These are phyloP conservation scores for Rafetus swinhoei DNA, from an alignment of 2,113 vertebrate genomes.

Conservation along the genomic window DNA sequence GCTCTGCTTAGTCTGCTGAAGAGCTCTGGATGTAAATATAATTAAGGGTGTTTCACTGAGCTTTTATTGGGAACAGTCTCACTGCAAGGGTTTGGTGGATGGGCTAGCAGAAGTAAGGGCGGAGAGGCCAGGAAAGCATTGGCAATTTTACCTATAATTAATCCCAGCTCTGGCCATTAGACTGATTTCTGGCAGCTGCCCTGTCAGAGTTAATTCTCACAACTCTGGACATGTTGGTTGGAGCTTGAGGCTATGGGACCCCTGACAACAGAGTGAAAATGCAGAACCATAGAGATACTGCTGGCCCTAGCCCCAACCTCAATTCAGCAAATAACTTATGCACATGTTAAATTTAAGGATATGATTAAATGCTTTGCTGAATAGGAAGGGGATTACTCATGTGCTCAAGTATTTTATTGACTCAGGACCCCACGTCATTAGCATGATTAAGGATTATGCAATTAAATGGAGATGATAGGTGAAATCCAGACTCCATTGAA, in stretches of 20 bases:
- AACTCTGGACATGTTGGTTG: background rate
- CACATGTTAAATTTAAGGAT: background rate
- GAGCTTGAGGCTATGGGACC: background rate
- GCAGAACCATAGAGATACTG: background rate
- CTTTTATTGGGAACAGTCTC: background rate
- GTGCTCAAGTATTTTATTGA: background rate
- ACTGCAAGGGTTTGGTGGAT: background rate
- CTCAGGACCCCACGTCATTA: background rate
- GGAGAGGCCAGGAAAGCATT: background rate
- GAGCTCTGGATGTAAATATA: background rate
- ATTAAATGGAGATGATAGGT: background rate
- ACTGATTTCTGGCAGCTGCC: background rate
- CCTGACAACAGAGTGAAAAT: background rate
- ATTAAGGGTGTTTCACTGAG: too few relatives aligned
- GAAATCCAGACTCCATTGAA: background rate
- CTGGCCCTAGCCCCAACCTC: background rate
- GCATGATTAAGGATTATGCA: background rate
- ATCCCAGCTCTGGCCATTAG: background rate
- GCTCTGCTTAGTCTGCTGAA: background rate
- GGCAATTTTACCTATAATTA: background rate
- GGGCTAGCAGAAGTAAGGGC: background rate
- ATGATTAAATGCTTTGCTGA: background rate
- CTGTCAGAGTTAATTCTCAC: background rate
- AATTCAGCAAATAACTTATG: background rate
- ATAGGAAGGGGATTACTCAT: background rate